A percentile compares a stretch with the other conserved stretches of the same genome.
phyloP scores from a whole-genome alignment of 2,888 invertebrate genomes.

The Lampropteryx suffumata region DNA sequence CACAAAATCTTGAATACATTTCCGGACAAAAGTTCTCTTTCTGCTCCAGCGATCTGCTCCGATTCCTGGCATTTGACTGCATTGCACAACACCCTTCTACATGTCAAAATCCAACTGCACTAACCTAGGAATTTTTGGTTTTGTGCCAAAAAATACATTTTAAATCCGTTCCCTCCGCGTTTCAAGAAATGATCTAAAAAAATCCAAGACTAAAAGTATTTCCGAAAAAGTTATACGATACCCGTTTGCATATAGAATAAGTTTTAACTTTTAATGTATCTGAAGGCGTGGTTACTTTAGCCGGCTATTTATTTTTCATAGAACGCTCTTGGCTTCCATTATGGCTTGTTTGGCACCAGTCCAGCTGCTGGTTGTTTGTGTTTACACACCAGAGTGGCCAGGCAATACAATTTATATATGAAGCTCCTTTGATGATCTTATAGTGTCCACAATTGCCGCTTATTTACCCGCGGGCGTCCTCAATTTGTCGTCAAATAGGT shows the following conservation, averaged over 20 bases:
- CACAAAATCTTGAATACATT: not conserved
- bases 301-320: slow-evolving; percentile 30
- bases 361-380: slow-evolving; percentile 47
- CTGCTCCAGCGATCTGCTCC: slow-evolving; percentile 9
- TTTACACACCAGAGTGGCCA: slow-evolving; percentile 47
- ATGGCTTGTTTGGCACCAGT: slow-evolving; percentile 45
- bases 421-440: slow-evolving; percentile 31
- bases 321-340: slow-evolving; percentile 36
- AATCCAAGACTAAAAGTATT: slow-evolving; percentile 13
- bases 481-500: slow-evolving; percentile 13
- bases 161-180: slow-evolving; percentile 3
- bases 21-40: not conserved
- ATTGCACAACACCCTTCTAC: slow-evolving; percentile 25
- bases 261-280: slow-evolving; percentile 18
- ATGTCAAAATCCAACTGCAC: slow-evolving; percentile 25
- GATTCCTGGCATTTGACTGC: slow-evolving; percentile 12
- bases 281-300: slow-evolving; percentile 22
- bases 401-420: slow-evolving; percentile 28
- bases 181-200: slow-evolving; percentile 3
- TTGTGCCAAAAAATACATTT: slow-evolving; percentile 29
- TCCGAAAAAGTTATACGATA: slow-evolving; percentile 13
- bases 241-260: slow-evolving; percentile 20
- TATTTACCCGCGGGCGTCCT: slow-evolving; percentile 24
- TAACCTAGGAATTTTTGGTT: slow-evolving; percentile 22
- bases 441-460: slow-evolving; percentile 26